Evolutionary conservation across 2,888 invertebrate genomes (phyloP).

Genomic region (Andrena dorsata): DNA sequence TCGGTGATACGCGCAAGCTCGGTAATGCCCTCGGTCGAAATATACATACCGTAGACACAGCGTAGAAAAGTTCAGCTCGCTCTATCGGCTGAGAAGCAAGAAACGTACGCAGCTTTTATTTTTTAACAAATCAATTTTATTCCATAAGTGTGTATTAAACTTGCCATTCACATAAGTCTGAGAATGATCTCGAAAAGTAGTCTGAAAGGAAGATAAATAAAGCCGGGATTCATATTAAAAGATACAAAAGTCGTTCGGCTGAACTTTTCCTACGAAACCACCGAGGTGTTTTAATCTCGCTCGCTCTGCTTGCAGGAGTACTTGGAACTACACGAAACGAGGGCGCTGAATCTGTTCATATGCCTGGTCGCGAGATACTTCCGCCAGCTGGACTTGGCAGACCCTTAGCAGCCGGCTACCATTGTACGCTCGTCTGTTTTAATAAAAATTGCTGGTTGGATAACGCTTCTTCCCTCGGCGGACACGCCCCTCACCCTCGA

Average conservation of each 20-base stretch:
- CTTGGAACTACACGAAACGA: constrained; percentile 84
- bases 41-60: neutral
- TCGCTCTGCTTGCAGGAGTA: constrained; percentile 56
- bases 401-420: constrained; percentile 78
- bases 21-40: constrained; percentile 70
- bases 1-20: constrained; percentile 85
- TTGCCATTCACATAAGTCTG: constrained; percentile 42
- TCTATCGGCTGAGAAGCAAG: constrained; percentile 75
- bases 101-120: neutral
- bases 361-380: constrained; percentile 91
- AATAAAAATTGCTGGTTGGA: constrained; percentile 58
- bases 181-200: constrained; percentile 12
- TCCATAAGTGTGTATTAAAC: constrained; percentile 48
- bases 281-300: neutral
- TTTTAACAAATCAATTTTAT: constrained; percentile 67
- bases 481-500: neutral
- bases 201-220: constrained; percentile 38
- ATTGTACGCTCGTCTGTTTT: constrained; percentile 33
- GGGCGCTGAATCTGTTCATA: constrained; percentile 90
- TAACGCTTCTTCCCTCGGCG: constrained; percentile 5
- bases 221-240: constrained; percentile 16
- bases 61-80: constrained; percentile 55
- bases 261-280: constrained; percentile 47
- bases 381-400: constrained; percentile 91
- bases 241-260: constrained; percentile 35